Evolutionary conservation across 1,140 invertebrate species (phyloP).

Genomic region (Calephelis nemesis): DNA sequence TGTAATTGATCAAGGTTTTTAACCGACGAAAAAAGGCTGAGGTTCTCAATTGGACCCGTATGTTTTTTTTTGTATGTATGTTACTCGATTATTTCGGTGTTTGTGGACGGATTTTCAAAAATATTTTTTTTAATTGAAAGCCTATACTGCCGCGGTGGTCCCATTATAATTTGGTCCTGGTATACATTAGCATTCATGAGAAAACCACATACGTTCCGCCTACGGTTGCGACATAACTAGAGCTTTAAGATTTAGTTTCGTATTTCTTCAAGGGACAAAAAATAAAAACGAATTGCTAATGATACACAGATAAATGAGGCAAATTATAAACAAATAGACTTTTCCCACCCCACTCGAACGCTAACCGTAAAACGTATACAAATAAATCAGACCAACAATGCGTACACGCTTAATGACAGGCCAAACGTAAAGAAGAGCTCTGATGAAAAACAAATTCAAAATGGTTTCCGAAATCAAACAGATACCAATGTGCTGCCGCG

Average conservation of each 20-base stretch:
- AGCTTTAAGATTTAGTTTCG: background rate
- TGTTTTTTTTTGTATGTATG: no score
- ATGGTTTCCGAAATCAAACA: slow-evolving; percentile 74
- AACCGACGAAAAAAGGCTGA: no score
- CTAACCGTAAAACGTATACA: slow-evolving; percentile 57
- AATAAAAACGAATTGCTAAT: background rate
- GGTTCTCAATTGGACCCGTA: no score
- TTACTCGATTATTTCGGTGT: no score
- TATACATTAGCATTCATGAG: no score
- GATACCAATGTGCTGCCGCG: slow-evolving; percentile 72
- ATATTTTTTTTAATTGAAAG: no score
- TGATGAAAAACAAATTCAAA: slow-evolving; percentile 77
- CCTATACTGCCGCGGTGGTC: no score
- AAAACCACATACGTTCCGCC: no score
- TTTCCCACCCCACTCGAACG: slow-evolving; percentile 43
- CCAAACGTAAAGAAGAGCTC: slow-evolving; percentile 60
- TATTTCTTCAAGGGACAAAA: background rate
- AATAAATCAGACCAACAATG: slow-evolving; percentile 65
- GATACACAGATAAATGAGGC: slow-evolving; percentile 24
- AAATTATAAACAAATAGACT: slow-evolving; percentile 37
- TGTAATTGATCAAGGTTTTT: no score
- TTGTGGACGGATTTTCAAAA: no score
- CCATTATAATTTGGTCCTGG: no score
- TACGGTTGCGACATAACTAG: no score
- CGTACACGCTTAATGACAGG: slow-evolving; percentile 65